phyloP scores from a whole-genome alignment of 2,797 vertebrate species.

The Etheostoma perlongum region DNA sequence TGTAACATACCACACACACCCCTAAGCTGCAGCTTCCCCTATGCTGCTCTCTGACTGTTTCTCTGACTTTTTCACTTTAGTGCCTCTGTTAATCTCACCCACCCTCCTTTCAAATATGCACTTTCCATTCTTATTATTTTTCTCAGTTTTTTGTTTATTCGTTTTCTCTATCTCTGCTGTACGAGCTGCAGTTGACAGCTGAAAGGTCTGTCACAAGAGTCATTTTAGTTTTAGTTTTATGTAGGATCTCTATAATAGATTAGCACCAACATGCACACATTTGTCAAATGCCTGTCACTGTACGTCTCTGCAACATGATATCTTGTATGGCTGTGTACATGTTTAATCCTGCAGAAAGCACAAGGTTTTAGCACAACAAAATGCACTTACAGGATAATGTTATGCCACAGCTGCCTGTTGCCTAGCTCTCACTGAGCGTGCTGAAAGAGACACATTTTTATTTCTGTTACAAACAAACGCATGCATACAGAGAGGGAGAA shows the following conservation, averaged over 20 bases:
- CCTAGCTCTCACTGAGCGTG: slow-evolving; percentile 12
- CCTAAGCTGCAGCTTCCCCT: slow-evolving; percentile 26
- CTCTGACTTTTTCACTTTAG: background rate
- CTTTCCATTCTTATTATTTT: slow-evolving; percentile 5
- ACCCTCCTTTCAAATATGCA: slow-evolving; percentile 9
- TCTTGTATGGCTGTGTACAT: slow-evolving; percentile 30
- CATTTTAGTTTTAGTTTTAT: background rate
- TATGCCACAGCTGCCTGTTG: slow-evolving; percentile 43
- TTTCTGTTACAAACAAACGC: slow-evolving; percentile 13
- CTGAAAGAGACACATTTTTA: slow-evolving; percentile 15
- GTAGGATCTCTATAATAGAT: background rate
- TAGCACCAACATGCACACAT: background rate
- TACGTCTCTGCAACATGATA: slow-evolving; percentile 37
- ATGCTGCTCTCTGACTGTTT: slow-evolving; percentile 7
- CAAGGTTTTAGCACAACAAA: slow-evolving; percentile 48
- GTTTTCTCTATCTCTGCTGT: background rate
- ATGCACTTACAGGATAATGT: slow-evolving; percentile 53
- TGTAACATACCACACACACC: slow-evolving; percentile 46
- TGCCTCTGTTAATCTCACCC: slow-evolving; percentile 12
- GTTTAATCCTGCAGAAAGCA: slow-evolving; percentile 53
- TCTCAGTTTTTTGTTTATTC: background rate
- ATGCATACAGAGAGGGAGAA: slow-evolving; percentile 11
- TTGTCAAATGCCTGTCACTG: slow-evolving; percentile 7
- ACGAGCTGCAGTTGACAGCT: background rate
- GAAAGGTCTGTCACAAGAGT: background rate